A percentile compares a stretch with the other conserved stretches of the same genome.
phyloP scores from a whole-genome alignment of 2,797 vertebrate genomes.

The Coracias cyanogaster region DNA sequence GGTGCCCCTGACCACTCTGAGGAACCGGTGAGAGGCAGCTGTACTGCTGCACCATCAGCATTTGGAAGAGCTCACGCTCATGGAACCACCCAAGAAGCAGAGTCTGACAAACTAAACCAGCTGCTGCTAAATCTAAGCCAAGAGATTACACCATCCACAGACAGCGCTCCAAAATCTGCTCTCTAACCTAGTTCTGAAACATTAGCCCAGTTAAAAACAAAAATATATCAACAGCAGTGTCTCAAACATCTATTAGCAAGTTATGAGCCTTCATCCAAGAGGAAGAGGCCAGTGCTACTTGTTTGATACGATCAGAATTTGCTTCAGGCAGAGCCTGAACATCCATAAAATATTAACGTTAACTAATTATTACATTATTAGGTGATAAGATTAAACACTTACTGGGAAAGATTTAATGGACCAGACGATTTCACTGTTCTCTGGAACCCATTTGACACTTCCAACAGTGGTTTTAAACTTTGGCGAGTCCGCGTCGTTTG shows the following conservation, averaged over 20 bases:
- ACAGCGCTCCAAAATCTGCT: background rate
- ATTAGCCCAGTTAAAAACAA: background rate
- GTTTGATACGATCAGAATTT: background rate
- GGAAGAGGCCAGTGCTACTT: background rate
- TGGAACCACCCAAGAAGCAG: background rate
- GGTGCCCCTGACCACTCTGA: background rate
- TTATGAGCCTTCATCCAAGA: background rate
- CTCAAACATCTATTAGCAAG: background rate
- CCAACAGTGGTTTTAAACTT: constrained; percentile 99
- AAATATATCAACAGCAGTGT: background rate
- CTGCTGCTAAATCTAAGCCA: constrained; percentile 23
- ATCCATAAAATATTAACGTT: background rate
- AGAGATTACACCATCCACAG: constrained; percentile 13
- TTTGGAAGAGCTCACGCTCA: background rate
- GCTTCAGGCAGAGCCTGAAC: background rate
- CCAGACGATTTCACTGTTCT: constrained; percentile 99
- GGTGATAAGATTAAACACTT: constrained; percentile 60
- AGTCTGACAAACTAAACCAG: background rate
- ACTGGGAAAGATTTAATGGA: constrained; percentile 99
- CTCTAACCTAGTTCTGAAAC: background rate
- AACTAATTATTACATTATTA: background rate
- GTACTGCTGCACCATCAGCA: background rate
- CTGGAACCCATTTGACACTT: constrained; percentile 98
- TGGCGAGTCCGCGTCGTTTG: constrained; percentile 96
- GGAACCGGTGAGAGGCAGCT: background rate